A percentile compares a stretch with the other conserved stretches of the same genome.
phyloP scores from a whole-genome alignment of 2,888 invertebrate genomes.

The Oscheius sp. region DNA sequence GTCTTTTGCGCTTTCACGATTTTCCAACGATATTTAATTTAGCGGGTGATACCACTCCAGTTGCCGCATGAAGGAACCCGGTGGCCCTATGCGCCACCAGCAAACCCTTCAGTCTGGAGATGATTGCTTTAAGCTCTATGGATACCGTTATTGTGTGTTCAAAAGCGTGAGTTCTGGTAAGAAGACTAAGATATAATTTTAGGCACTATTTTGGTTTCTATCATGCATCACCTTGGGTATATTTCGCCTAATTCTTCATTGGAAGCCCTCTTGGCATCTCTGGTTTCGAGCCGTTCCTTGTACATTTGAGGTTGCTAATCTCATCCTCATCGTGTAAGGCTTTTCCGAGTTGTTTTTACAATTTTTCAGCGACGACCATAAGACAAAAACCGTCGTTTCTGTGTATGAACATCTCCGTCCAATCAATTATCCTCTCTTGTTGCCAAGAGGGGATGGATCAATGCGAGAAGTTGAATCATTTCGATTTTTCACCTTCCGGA shows the following conservation, averaged over 20 bases:
- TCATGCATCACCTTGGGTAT: conserved; percentile 60
- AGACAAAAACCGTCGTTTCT: conserved; percentile 27
- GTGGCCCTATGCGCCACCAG: conserved; percentile 53
- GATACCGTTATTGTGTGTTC: conserved; percentile 35
- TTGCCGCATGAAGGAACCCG: conserved; percentile 52
- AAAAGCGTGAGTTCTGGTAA: conserved; percentile 31
- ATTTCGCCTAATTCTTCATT: conserved; percentile 66
- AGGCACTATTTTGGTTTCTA: conserved; percentile 46
- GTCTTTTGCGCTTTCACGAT: not conserved
- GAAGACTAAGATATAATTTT: not conserved
- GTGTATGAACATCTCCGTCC: not conserved
- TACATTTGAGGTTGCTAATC: conserved; percentile 55
- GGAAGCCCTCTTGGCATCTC: conserved; percentile 56
- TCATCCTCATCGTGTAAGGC: conserved; percentile 62
- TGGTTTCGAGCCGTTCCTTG: conserved; percentile 49
- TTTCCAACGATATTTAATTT: not conserved
- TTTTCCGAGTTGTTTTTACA: not conserved
- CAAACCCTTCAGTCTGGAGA: conserved; percentile 52
- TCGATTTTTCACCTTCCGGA: conserved; percentile 64
- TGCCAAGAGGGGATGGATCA: conserved; percentile 34
- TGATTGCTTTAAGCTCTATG: conserved; percentile 39
- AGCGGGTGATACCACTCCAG: conserved; percentile 14
- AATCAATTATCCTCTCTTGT: not conserved
- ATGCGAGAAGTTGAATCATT: conserved; percentile 44
- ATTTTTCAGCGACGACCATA: conserved; percentile 45